These are phyloP conservation scores for Drosophila cardini DNA, from an alignment of 1,140 invertebrate species.

Conservation along the genomic window DNA sequence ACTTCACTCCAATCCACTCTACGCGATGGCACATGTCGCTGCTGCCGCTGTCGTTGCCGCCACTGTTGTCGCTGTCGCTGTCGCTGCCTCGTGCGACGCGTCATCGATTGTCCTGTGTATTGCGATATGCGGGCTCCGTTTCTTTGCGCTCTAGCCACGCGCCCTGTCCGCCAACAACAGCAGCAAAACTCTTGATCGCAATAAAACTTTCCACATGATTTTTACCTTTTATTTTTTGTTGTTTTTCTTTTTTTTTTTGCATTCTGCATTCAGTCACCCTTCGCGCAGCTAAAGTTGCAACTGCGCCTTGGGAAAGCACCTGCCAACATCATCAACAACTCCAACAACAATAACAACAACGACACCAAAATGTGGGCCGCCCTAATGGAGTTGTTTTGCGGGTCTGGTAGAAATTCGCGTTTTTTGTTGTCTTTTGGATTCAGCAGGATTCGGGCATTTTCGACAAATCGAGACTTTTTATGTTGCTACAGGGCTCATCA, in stretches of 20 bases:
- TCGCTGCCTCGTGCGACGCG: conserved; percentile 56
- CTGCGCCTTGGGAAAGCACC: conserved; percentile 52
- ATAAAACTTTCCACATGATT: conserved; percentile 66
- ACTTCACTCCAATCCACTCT: conserved; percentile 12
- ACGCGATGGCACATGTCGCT: conserved; percentile 46
- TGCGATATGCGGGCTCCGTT: conserved; percentile 51
- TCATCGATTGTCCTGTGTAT: conserved; percentile 60
- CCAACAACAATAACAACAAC: not conserved
- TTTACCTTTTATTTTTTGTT: conserved; percentile 23
- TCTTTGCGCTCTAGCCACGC: conserved; percentile 60
- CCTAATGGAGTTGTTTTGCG: conserved; percentile 73
- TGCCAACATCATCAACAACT: conserved; percentile 38
- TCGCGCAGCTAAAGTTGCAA: conserved; percentile 20
- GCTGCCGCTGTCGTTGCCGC: conserved; percentile 12
- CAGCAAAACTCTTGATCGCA: conserved; percentile 16
- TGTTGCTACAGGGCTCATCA: conserved; percentile 49
- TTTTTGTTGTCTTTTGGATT: conserved; percentile 11
- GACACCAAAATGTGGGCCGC: conserved; percentile 65
- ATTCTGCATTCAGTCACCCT: conserved; percentile 15
- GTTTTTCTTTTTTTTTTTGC: not conserved
- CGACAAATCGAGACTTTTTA: conserved; percentile 2
- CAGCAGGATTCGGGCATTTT: conserved; percentile 5
- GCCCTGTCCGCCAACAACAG: conserved; percentile 28
- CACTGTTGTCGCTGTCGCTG: conserved; percentile 11
- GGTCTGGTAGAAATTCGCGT: not conserved